These are phyloP conservation scores for Drosophila lacteicornis DNA, from an alignment of 1,140 invertebrate genomes.

Conservation along the genomic window DNA sequence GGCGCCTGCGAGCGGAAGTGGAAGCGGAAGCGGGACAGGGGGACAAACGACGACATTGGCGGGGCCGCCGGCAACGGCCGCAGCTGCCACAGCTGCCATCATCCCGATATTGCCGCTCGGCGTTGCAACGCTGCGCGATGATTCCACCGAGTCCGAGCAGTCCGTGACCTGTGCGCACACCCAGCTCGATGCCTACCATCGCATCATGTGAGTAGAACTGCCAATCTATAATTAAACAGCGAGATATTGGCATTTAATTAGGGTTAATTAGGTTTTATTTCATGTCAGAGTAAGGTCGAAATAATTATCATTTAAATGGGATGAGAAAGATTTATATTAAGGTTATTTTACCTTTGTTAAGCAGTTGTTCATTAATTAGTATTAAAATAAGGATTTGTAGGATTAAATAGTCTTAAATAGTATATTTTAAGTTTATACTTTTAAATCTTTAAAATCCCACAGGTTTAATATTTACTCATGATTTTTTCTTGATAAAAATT, in stretches of 20 bases:
- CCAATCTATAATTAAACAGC: background rate
- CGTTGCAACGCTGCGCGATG: constrained; percentile 84
- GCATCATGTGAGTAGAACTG: constrained; percentile 81
- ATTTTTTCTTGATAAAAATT: background rate
- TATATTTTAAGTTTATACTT: background rate
- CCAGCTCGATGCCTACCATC: constrained; percentile 83
- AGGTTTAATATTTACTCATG: background rate
- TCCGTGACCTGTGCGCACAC: constrained; percentile 82
- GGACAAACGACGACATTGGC: constrained; percentile 80
- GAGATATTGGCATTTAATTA: background rate
- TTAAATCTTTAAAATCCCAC: too few species aligned
- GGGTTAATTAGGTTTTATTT: background rate
- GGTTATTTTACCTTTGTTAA: too few species aligned
- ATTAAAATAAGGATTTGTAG: too few species aligned
- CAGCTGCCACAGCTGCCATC: constrained; percentile 85
- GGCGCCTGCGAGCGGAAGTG: constrained; percentile 48
- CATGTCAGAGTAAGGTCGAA: too few species aligned
- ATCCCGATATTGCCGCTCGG: constrained; percentile 84
- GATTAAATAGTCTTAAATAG: background rate
- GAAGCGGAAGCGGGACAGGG: constrained; percentile 68
- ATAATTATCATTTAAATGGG: too few species aligned
- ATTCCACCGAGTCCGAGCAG: constrained; percentile 85
- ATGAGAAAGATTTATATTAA: too few species aligned
- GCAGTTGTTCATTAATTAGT: too few species aligned
- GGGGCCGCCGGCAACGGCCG: constrained; percentile 84